Conservation (phyloP, 1,140 invertebrate species). For the Lordiphosa stackelbergi region DNA sequence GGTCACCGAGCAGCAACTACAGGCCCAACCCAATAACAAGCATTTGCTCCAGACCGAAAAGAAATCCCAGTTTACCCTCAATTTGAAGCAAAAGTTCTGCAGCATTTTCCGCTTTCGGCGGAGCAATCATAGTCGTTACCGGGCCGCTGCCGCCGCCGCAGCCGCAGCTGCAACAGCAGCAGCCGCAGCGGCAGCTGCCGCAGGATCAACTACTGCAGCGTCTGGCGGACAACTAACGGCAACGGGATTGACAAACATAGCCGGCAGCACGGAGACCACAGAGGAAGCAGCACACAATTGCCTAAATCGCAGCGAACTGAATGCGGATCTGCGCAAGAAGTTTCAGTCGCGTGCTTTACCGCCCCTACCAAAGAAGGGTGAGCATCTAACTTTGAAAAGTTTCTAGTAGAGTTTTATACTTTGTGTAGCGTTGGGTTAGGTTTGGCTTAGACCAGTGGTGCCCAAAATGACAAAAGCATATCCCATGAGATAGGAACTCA, state of each 20-base stretch:
- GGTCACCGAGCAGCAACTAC: conserved; percentile 4
- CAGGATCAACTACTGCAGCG: conserved; percentile 16
- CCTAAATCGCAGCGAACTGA: conserved; percentile 31
- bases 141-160: conserved; percentile 13
- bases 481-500: no score
- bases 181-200: conserved; percentile 12
- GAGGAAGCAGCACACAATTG: conserved; percentile 23
- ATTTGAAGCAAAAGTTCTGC: conserved; percentile 90
- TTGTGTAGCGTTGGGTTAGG: no score
- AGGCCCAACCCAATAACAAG: conserved; percentile 58
- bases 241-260: conserved; percentile 22
- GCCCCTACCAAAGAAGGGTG: conserved; percentile 83
- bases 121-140: conserved; percentile 77
- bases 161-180: conserved; percentile 10
- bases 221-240: conserved; percentile 7
- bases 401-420: no score
- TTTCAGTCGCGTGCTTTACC: conserved; percentile 85
- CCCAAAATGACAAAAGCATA: no score
- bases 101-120: conserved; percentile 87
- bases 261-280: conserved; percentile 15
- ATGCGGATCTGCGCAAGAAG: conserved; percentile 78
- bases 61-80: conserved; percentile 78
- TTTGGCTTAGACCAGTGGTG: no score
- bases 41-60: conserved; percentile 76
- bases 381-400: conserved; percentile 13